phyloP scores from a whole-genome alignment of 2,888 invertebrate species.

The Celastrina argiolus region DNA sequence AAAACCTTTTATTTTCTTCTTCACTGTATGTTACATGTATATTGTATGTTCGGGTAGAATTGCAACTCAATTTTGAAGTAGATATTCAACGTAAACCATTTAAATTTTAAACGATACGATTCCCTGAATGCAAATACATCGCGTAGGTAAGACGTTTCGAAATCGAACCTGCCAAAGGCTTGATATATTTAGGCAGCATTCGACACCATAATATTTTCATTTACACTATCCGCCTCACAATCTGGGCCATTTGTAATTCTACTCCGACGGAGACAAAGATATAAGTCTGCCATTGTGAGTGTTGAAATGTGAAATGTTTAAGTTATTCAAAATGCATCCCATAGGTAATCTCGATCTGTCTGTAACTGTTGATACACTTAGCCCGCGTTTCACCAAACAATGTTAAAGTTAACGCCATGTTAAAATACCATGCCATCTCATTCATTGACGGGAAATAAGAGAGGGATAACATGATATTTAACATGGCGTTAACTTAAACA shows the following conservation, averaged over 20 bases:
- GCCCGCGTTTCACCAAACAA: no score
- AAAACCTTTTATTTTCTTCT: no score
- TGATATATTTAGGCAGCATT: conserved; percentile 6
- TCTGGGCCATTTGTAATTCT: conserved; percentile 21
- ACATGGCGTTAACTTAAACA: no score
- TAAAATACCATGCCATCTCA: no score
- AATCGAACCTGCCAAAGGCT: background rate
- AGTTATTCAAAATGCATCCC: conserved; percentile 30
- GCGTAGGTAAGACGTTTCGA: background rate
- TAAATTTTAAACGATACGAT: background rate
- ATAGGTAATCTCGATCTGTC: no score
- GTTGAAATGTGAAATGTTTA: conserved; percentile 18
- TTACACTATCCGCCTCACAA: conserved; percentile 16
- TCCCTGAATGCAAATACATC: background rate
- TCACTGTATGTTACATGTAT: no score
- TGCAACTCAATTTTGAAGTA: no score
- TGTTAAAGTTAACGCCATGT: no score
- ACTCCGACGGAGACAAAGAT: conserved; percentile 25
- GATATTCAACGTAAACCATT: background rate
- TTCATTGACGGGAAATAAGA: no score
- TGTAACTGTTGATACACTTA: no score
- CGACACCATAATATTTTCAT: conserved; percentile 13
- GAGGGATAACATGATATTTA: no score
- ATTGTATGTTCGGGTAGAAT: no score
- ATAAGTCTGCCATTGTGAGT: conserved; percentile 25